Base-by-base conservation (phyloP, 2,113 vertebrate species). In the Tapirus terrestris region DNA sequence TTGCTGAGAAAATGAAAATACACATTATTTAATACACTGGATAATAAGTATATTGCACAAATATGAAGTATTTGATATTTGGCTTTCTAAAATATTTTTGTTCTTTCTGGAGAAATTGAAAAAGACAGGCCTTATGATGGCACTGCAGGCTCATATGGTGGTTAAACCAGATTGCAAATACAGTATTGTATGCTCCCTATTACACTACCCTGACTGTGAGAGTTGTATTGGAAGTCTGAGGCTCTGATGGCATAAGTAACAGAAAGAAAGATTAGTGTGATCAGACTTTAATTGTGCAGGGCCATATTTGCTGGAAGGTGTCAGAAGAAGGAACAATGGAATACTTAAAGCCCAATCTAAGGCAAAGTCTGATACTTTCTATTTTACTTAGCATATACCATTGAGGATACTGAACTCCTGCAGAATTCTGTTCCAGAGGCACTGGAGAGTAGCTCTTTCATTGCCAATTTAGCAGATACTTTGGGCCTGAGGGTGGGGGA, bases 391-490 rank as follows among this genome's bases (percentile, higher is more conserved):
- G 39, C 36, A 73, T 51, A 27, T 43, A 65, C n/a, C 48, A 61
- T 94, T 67, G 10, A 98, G 43, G 94, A 96, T 51, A 17, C 88
- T 33, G 80, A 77, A 83, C 58, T 89, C 65, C 27, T 93, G 45
- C 56, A 60, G n/a, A 73, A 56, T 80, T 92, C 51, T 56, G 12
- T 87, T 81, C 36, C 20, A 53, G 39, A 96, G n/a, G 18, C 12
- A 39, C 33, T 76, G 33, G 51, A 89, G 20, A 27, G 14, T 77
- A 92, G 67, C 9, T 96, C 87, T 29, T 91, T 97, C 65, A 87
- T 98, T 88, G 90, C 85, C 48, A 97, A 95, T 91, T 81, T 98
- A 45, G 94, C 82, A 29, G 67, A 85, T n/a, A 95, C 96, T 93
- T 77, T 91, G 45, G 92, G 43, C 43, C 81, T 98, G 11, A 94